Base-by-base conservation (phyloP, 2,888 invertebrate genomes). In the Leptopilina syphax region DNA sequence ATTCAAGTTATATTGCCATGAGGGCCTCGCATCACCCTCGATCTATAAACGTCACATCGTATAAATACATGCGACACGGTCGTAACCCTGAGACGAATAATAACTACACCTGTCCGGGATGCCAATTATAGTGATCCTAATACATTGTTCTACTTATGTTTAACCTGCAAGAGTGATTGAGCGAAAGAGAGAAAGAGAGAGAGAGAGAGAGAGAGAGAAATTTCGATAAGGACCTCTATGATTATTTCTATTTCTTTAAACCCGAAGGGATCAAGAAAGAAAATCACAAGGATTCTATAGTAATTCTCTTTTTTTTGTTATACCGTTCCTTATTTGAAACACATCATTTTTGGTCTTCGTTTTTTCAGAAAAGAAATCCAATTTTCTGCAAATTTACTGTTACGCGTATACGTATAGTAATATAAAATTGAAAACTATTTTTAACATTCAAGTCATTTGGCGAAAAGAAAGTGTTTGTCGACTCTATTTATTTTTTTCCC, bases 21-120 rank as follows among this genome's bases (percentile, higher is more conserved):
- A 60, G 60, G 60, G n/a, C 60, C 54, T 44, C 44, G 54, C 34
- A 50, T 34, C 57, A 34, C 54, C 70, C 70, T 27, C 57, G 13
- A 73, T 73, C 54, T 54, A 73, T 73, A 73, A 73, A 73, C 24
- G 27, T 57, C 70, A 73, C 50, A 73, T 73, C 70, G 34, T 73
- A 54, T 54, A 73, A 73, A 27, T 70, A 24, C 24, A 68, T 68
- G 70, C 54, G 70, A 73, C 70, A 73, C 54, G 70, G 13, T 73
- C 50, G 9, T 73, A 54, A 73, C 50, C 70, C 70, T 73, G 70
- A 54, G 70, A 57, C 5, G 34, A 73, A 73, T 73, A 73, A 73
- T 73, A 73, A 57, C 70, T 57, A 73, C 57, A 54, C 57, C 70
- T 70, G 70, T 70, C 54, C 27, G 3, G 13, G 7, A 34, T 73